Percentiles rank a stretch among this genome's conserved stretches.
Evolutionary conservation across 2,888 invertebrate species (phyloP).

Genomic region (Trachelus iudaicus): DNA sequence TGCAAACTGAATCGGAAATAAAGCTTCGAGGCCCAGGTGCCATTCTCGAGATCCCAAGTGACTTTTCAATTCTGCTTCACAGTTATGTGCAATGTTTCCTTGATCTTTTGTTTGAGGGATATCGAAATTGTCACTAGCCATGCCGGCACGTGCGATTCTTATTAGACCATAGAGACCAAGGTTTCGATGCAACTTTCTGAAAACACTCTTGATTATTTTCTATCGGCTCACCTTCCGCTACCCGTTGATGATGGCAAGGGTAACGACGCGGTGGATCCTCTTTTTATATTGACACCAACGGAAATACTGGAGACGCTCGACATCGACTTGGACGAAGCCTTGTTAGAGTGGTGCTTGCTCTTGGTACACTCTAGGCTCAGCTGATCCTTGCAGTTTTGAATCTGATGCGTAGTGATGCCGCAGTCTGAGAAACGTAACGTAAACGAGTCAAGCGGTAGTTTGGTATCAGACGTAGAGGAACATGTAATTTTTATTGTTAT

Average conservation of each 20-base stretch:
- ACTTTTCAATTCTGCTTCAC: no score
- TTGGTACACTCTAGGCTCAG: slow-evolving; percentile 82
- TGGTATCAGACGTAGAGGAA: slow-evolving; percentile 6
- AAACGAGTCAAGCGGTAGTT: slow-evolving; percentile 24
- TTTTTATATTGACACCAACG: slow-evolving; percentile 50
- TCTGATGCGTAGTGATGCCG: slow-evolving; percentile 87
- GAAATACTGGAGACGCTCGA: slow-evolving; percentile 54
- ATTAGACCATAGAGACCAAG: slow-evolving; percentile 50
- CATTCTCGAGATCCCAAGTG: no score
- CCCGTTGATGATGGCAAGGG: slow-evolving; percentile 54
- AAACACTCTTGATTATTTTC: no score
- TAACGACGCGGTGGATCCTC: slow-evolving; percentile 58
- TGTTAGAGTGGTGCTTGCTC: slow-evolving; percentile 66
- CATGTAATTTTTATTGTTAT: neutral
- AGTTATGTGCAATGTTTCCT: no score
- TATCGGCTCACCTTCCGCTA: slow-evolving; percentile 56
- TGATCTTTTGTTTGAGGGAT: no score
- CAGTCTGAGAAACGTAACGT: slow-evolving; percentile 77
- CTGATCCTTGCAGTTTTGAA: slow-evolving; percentile 85
- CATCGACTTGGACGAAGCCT: slow-evolving; percentile 60
- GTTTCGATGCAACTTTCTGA: slow-evolving; percentile 44
- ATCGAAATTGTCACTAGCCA: slow-evolving; percentile 32
- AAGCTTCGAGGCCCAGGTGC: slow-evolving; percentile 42
- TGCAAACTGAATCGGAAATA: slow-evolving; percentile 49
- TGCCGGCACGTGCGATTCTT: slow-evolving; percentile 58